Base-by-base conservation (phyloP, 2,888 invertebrate genomes). In the Drosophila birchii region DNA sequence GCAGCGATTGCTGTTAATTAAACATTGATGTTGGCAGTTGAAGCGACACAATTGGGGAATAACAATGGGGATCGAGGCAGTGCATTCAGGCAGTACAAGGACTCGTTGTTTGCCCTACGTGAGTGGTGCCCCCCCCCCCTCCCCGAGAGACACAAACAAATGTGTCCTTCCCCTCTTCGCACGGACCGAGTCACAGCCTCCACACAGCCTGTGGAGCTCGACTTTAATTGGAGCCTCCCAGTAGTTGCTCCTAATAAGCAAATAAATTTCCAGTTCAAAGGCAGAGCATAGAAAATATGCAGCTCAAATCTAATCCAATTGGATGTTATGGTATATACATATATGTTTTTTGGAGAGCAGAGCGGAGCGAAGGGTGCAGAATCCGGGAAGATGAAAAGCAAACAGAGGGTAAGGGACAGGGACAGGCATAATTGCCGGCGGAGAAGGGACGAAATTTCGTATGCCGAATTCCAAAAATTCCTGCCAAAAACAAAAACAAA, bases 351-450 rank as follows among this genome's bases (percentile, higher is more conserved):
- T 34, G 16, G 34, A 39, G 43, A 12, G 41, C 1, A 39, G 43
- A 12, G 41, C 1, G 8, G 39, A 9, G n/a, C n/a, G n/a, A 8
- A 38, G 39, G 8, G 39, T 3, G 16, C 14, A n/a, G 39, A 12
- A 12, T 7, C 18, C 12, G 5, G 51, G 23, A 29, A 49, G 47
- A 76, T 75, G 66, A 57, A 71, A 77, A 44, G 66, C 66, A 68
- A 68, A 79, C 74, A 63, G 23, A 20, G 36, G 36, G 16, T 14
- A 5, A 34, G 49, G 12, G 5, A 23, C 34, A 23, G 51, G 18
- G 11, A 11, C 9, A 11, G 29, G n/a, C 49, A 69, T 68, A 51
- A 53, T 73, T 58, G 62, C 54, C 32, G 32, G 70, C 43, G 36
- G 44, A 38, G 38, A 12, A 47, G 47, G 47, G 47, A 47, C n/a